A percentile compares a stretch with the other conserved stretches of the same genome.
Evolutionary conservation across 2,113 vertebrate species (phyloP).

Genomic region (Fregata magnificens): DNA sequence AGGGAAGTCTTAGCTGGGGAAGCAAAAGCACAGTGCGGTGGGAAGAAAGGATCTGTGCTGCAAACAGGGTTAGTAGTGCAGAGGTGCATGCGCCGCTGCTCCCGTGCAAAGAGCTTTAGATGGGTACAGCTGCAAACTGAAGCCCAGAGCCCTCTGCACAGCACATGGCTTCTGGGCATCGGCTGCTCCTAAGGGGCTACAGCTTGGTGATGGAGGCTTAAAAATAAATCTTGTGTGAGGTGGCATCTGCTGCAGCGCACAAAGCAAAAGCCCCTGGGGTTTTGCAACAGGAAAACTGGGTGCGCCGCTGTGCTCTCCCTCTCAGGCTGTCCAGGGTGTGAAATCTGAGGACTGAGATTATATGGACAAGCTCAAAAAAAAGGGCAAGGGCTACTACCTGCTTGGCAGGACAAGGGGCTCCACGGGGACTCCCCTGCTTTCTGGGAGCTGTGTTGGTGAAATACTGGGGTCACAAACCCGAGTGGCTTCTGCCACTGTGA

Average conservation of each 20-base stretch:
- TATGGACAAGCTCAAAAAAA: background rate
- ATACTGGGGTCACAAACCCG: background rate
- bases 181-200: background rate
- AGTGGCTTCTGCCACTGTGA: background rate
- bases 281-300: background rate
- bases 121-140: background rate
- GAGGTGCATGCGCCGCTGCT: background rate
- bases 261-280: background rate
- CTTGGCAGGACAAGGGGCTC: background rate
- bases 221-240: background rate
- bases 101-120: background rate
- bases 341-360: background rate
- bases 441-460: background rate
- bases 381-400: background rate
- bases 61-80: rapidly evolving
- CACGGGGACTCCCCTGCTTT: background rate
- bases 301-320: background rate
- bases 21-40: background rate
- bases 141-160: background rate
- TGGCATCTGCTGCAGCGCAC: background rate
- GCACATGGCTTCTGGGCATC: background rate
- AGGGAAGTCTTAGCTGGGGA: background rate
- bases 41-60: background rate
- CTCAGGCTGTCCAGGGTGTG: too few species aligned
- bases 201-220: background rate